Evolutionary conservation across 2,797 vertebrate genomes (phyloP).

Genomic region (Psittacula echo): DNA sequence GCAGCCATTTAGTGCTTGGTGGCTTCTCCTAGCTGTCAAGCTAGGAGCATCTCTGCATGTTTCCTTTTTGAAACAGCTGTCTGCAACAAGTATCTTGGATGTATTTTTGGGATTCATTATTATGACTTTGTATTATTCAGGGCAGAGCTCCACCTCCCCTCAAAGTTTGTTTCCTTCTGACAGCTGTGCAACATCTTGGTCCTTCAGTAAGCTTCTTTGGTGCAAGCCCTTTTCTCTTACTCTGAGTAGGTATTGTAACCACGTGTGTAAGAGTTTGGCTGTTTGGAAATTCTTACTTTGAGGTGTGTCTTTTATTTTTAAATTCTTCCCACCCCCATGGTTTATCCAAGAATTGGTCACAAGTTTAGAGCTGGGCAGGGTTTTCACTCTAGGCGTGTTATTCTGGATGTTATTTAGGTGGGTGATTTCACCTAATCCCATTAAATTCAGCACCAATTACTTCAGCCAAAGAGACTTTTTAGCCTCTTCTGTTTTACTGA

Average conservation of each 20-base stretch:
- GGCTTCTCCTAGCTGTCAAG: not conserved
- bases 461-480: not conserved
- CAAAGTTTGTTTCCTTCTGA: not conserved
- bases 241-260: not conserved
- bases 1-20: not conserved
- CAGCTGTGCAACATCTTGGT: not conserved
- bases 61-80: not conserved
- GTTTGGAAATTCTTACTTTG: not conserved
- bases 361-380: not conserved
- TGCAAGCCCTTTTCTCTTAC: not conserved
- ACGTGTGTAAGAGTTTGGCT: not conserved
- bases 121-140: not conserved
- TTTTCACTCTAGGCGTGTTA: not conserved
- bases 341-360: not conserved
- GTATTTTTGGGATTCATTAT: not conserved
- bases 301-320: not conserved
- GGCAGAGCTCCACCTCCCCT: not conserved
- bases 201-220: not conserved
- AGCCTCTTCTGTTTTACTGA: not conserved
- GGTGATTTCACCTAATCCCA: not conserved
- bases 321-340: accelerated
- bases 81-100: not conserved
- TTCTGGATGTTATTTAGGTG: not conserved
- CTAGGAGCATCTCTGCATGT: not conserved
- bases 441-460: not conserved